Conservation (phyloP, 2,797 vertebrate species). For the Amniataba percoides region DNA sequence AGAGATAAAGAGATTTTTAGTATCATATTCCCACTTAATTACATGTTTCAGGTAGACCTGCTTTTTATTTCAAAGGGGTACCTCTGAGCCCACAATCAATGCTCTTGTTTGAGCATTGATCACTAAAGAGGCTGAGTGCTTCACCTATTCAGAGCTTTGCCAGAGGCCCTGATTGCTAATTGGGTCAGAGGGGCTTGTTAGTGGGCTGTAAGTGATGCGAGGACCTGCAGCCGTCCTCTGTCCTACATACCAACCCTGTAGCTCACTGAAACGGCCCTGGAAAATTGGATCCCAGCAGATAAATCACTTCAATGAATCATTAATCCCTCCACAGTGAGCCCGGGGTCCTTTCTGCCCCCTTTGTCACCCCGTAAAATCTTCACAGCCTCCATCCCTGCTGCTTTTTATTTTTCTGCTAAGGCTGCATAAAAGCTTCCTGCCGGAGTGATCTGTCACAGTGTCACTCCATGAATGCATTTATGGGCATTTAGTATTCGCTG, state of each 20-base stretch:
- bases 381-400: neutral
- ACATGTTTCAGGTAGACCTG: neutral
- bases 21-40: neutral
- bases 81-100: neutral
- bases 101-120: conserved; percentile 34
- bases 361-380: neutral
- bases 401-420: conserved; percentile 1
- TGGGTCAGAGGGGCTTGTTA: conserved; percentile 66
- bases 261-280: conserved; percentile 37
- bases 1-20: neutral
- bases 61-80: neutral
- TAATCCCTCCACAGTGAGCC: conserved; percentile 41
- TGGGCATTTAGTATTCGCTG: neutral
- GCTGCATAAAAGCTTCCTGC: conserved; percentile 7
- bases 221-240: conserved; percentile 64
- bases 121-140: conserved; percentile 41
- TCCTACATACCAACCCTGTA: conserved; percentile 63
- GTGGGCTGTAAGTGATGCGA: conserved; percentile 50
- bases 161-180: conserved; percentile 60
- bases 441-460: conserved; percentile 14
- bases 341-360: conserved; percentile 1
- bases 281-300: conserved; percentile 61
- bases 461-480: neutral
- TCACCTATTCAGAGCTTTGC: conserved; percentile 36
- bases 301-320: conserved; percentile 54